A percentile compares a stretch with the other conserved stretches of the same genome.
phyloP scores from a whole-genome alignment of 1,140 invertebrate species.

The Saccostrea cuccullata region DNA sequence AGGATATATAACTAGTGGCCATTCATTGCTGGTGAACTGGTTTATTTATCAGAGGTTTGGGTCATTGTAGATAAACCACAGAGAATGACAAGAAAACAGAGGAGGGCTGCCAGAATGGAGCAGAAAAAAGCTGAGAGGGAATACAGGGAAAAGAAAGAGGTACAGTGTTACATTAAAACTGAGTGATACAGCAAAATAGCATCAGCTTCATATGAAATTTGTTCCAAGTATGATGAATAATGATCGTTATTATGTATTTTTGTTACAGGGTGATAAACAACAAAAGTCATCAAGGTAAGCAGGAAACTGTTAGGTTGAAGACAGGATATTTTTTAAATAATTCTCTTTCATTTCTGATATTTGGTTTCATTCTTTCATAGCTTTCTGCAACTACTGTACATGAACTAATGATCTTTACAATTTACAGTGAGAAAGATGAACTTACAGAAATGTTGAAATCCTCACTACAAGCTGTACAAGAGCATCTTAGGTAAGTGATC shows the following conservation, averaged over 20 bases:
- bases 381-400: neutral
- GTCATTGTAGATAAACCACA: neutral
- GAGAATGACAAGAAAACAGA: constrained; percentile 8
- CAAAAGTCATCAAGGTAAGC: neutral
- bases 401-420: neutral
- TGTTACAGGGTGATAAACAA: neutral
- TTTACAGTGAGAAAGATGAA: constrained; percentile 12
- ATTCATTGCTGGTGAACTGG: no score
- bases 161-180: neutral
- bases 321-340: neutral
- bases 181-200: no score
- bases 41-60: no score
- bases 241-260: neutral
- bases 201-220: no score
- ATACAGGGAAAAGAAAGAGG: constrained; percentile 3
- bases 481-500: constrained; percentile 4
- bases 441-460: constrained; percentile 22
- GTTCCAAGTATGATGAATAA: neutral
- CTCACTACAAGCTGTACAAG: neutral
- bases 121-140: constrained; percentile 15
- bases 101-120: neutral
- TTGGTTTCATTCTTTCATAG: no score
- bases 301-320: neutral
- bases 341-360: neutral
- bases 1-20: no score